Conservation (phyloP, 2,797 vertebrate species). For the Melanotaenia nigrans region DNA sequence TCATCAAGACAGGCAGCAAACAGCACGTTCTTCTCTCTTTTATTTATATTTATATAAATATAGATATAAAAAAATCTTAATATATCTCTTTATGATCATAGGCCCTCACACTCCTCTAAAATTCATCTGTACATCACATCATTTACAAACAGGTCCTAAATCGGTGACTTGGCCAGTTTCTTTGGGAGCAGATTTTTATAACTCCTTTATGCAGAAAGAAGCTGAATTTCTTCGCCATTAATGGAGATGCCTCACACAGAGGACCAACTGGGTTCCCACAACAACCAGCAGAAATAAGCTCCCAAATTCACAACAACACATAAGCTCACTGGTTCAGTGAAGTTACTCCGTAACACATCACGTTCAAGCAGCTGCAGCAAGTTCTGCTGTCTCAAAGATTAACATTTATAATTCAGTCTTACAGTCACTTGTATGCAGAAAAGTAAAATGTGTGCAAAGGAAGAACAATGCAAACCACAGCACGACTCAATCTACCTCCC, state of each 20-base stretch:
- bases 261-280: neutral
- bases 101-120: constrained; percentile 45
- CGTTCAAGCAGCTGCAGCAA: neutral
- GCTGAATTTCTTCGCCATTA: neutral
- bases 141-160: constrained; percentile 47
- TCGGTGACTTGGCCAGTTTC: neutral
- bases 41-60: constrained; percentile 7
- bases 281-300: constrained; percentile 21
- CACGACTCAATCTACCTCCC: constrained; percentile 24
- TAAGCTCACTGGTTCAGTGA: constrained; percentile 14
- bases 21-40: neutral
- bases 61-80: neutral
- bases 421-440: constrained; percentile 1
- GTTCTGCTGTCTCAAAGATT: constrained; percentile 6
- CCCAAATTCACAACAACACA: neutral
- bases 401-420: constrained; percentile 12
- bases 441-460: constrained; percentile 11
- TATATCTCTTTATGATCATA: constrained; percentile 14
- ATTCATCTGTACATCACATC: constrained; percentile 32
- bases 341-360: neutral
- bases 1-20: constrained; percentile 32
- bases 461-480: constrained; percentile 11
- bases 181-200: neutral
- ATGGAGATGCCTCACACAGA: constrained; percentile 1
- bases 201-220: neutral